A percentile compares a stretch with the other conserved stretches of the same genome.
Conservation (phyloP, 2,888 invertebrate genomes). For the Euspilapteryx auroguttella region DNA sequence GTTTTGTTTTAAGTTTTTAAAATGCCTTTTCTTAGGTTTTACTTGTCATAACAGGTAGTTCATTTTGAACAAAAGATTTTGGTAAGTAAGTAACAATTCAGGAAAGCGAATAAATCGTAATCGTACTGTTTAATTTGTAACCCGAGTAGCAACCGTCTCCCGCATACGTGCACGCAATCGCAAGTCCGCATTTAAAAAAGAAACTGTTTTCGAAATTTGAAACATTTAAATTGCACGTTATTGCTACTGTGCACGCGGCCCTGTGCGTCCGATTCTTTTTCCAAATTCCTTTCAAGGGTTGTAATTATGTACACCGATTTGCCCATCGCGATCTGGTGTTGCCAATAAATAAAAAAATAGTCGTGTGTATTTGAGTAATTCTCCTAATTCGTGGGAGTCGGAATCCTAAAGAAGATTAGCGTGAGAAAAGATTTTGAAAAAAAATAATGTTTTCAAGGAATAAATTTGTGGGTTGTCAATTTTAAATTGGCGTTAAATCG, state of each 20-base stretch:
- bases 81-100: too few species aligned
- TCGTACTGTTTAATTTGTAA: too few species aligned
- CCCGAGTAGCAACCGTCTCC: too few species aligned
- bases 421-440: conserved; percentile 31
- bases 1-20: neutral
- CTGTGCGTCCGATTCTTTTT: conserved; percentile 20
- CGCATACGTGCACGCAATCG: conserved; percentile 15
- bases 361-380: conserved; percentile 11
- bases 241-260: conserved; percentile 53
- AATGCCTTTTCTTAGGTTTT: neutral
- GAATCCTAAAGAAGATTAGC: conserved; percentile 23
- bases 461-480: conserved; percentile 2
- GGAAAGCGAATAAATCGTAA: too few species aligned
- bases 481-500: conserved; percentile 9
- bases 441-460: conserved; percentile 3
- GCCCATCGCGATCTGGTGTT: conserved; percentile 41
- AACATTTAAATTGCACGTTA: conserved; percentile 59
- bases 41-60: too few species aligned
- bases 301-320: conserved; percentile 51
- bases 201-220: conserved; percentile 43
- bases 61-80: too few species aligned
- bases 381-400: conserved; percentile 48
- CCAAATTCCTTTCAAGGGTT: conserved; percentile 41
- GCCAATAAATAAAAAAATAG: conserved; percentile 39
- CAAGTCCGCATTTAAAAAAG: conserved; percentile 11